phyloP scores from a whole-genome alignment of 2,113 vertebrate genomes.

The Glaucomys volans region DNA sequence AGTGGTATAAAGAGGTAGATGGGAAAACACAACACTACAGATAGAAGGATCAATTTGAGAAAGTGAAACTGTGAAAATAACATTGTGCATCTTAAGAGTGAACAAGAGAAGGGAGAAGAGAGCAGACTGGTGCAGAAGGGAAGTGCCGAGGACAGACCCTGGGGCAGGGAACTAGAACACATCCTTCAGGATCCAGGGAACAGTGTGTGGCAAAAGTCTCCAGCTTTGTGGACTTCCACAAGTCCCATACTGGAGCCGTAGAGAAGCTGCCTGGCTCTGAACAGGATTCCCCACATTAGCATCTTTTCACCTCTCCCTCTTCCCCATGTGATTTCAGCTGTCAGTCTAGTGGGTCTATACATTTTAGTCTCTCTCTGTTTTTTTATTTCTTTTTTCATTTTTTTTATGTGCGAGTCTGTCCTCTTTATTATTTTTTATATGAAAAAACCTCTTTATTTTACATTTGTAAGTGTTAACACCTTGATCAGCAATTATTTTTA shows the following conservation, averaged over 20 bases:
- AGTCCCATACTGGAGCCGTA: background rate
- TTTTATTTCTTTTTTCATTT: too few species aligned
- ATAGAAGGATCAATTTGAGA: background rate
- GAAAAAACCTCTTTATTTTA: slow-evolving; percentile 8
- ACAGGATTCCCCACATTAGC: too few species aligned
- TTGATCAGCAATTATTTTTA: slow-evolving; percentile 76
- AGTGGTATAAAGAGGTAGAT: background rate
- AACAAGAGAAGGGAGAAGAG: too few species aligned
- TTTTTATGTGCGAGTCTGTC: too few species aligned
- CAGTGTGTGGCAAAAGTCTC: background rate
- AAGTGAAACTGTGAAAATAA: background rate
- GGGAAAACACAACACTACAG: background rate
- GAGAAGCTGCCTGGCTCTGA: background rate
- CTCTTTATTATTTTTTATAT: too few species aligned
- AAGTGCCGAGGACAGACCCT: background rate
- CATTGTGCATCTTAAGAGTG: background rate
- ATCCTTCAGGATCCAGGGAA: too few species aligned
- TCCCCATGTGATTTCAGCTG: background rate
- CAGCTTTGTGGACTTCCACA: background rate
- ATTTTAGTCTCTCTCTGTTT: too few species aligned
- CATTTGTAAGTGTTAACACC: slow-evolving; percentile 62
- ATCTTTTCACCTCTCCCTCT: background rate
- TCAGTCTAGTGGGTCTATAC: too few species aligned
- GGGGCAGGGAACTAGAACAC: background rate
- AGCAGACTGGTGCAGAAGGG: background rate